Evolutionary conservation across 2,797 vertebrate genomes (phyloP).

Genomic region (Crossoptilon crossoptilon): DNA sequence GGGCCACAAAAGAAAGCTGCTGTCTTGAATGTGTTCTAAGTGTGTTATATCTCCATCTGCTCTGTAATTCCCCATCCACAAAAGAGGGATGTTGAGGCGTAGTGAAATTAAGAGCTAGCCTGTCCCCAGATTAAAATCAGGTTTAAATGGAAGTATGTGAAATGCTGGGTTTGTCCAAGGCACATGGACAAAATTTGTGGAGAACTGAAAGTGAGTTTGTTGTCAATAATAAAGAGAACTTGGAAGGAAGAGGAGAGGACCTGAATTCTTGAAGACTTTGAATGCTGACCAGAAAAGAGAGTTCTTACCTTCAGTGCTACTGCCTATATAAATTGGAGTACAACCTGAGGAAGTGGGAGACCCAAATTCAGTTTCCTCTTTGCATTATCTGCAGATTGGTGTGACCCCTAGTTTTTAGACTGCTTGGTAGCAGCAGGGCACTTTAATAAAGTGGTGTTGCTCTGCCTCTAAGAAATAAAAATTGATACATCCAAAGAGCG

Average conservation of each 20-base stretch:
- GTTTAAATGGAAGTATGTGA: not conserved
- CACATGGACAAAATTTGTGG: not conserved
- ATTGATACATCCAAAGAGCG: not conserved
- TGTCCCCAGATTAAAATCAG: not conserved
- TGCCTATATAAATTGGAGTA: not conserved
- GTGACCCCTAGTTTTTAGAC: not conserved
- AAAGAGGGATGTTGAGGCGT: not conserved
- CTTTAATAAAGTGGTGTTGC: not conserved
- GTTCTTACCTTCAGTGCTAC: not conserved
- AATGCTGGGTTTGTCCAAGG: not conserved
- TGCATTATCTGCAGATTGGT: not conserved
- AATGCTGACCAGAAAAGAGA: not conserved
- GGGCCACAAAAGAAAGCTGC: constrained; percentile 18
- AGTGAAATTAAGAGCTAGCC: not conserved
- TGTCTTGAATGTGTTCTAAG: not conserved
- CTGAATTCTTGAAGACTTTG: not conserved
- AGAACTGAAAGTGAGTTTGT: not conserved
- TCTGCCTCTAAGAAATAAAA: not conserved
- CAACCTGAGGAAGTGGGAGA: not conserved
- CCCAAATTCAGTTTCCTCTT: not conserved
- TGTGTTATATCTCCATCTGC: not conserved
- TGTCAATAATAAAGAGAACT: not conserved
- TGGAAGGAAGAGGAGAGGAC: not conserved
- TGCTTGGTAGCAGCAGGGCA: not conserved
- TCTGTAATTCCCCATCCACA: not conserved